Percentiles rank a stretch among this genome's conserved stretches.
These are phyloP conservation scores for Ditula angustiorana DNA, from an alignment of 2,888 invertebrate species.

Conservation along the genomic window DNA sequence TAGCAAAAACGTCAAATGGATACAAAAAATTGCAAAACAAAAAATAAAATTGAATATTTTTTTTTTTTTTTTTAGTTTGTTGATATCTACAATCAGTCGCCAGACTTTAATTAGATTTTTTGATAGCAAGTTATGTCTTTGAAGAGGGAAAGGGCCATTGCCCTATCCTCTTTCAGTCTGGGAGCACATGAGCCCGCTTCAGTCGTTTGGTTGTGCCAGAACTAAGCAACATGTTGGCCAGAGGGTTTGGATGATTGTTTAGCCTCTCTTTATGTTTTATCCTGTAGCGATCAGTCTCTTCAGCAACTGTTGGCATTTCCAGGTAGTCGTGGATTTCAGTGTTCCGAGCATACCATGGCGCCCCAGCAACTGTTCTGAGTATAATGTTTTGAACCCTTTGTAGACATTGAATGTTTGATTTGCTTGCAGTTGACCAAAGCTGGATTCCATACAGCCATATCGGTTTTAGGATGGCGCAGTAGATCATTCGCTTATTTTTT, in stretches of 20 bases:
- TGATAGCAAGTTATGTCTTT: too few relatives aligned
- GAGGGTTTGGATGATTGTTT: background rate
- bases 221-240: background rate
- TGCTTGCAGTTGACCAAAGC: slow-evolving; percentile 21
- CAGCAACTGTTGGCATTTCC: too few relatives aligned
- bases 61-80: background rate
- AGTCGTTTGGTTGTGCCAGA: background rate
- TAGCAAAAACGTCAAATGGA: too few relatives aligned
- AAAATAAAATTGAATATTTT: too few relatives aligned
- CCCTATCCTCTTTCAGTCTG: background rate
- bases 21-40: too few relatives aligned
- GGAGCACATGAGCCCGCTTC: background rate
- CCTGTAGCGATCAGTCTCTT: background rate
- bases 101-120: background rate
- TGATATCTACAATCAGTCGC: background rate
- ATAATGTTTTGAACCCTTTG: background rate
- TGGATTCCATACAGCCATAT: slow-evolving; percentile 23
- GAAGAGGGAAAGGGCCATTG: too few relatives aligned
- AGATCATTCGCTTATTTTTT: background rate
- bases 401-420: slow-evolving; percentile 4
- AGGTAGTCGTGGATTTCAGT: too few relatives aligned
- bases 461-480: background rate
- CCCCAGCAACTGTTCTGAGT: background rate
- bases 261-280: background rate
- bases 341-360: background rate